These are phyloP conservation scores for Hermetia illucens DNA, from an alignment of 1,140 invertebrate species.

Conservation along the genomic window DNA sequence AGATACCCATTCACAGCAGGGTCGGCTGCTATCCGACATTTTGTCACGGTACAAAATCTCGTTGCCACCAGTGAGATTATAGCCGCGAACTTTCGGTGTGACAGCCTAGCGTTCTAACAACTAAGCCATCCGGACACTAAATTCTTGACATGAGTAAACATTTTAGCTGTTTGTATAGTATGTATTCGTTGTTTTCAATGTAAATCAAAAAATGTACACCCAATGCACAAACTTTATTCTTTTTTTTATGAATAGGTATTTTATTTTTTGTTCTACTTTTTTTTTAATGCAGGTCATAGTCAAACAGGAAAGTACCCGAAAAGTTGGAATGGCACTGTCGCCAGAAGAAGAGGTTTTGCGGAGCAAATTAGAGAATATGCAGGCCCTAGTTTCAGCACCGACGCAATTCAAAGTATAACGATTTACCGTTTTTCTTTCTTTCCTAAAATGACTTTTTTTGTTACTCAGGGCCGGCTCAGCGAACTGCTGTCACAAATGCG, in stretches of 20 bases:
- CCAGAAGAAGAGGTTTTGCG: constrained; percentile 79
- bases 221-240: not conserved
- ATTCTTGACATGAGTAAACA: too few species aligned
- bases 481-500: constrained; percentile 78
- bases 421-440: constrained; percentile 1
- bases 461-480: constrained; percentile 60
- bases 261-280: too few species aligned
- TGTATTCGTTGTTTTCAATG: too few species aligned
- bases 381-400: constrained; percentile 73
- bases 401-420: constrained; percentile 70
- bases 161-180: too few species aligned
- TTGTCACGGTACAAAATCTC: too few species aligned
- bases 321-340: constrained; percentile 69
- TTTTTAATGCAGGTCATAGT: constrained; percentile 64
- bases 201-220: too few species aligned
- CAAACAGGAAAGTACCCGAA: constrained; percentile 71
- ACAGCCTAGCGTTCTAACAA: too few species aligned
- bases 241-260: not conserved
- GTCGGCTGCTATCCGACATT: too few species aligned
- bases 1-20: too few species aligned
- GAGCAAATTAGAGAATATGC: constrained; percentile 70
- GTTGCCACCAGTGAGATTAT: too few species aligned
- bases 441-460: constrained; percentile 7
- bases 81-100: too few species aligned
- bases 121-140: too few species aligned